Evolutionary conservation across 2,888 invertebrate species (phyloP), one percentile per base, ranked within the genome.

Genomic region (Eupithecia dodoneata): DNA sequence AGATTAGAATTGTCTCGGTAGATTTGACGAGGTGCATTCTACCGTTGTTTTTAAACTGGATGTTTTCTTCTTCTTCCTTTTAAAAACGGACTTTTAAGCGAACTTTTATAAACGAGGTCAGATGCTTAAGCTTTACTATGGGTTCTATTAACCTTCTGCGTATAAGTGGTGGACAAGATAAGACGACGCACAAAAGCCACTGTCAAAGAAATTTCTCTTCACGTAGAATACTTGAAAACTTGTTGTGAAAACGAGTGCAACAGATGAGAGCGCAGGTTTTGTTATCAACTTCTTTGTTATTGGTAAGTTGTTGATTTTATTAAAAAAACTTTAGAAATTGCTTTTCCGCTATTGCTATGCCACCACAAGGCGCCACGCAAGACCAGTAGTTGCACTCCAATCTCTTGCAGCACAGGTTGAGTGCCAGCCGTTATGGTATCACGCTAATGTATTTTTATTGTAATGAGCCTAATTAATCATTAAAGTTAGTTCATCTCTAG

Each of bases 1-100:
- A 73, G 75, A 78, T 78, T 73, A 71, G 44, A 72, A 73, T 74
- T 74, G 52, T 66, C 66, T 52, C 49, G 69, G 69, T 71, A 65
- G 72, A 76, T 75, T 44, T 71, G 72, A 69, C 70, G n/a, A 71
- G 55, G 18, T 66, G 49, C 12, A 55, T 69, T 74, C 63, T 71
- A 71, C n/a, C 70, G 70, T 45, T 45, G 47, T 70, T 18, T 70
- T 47, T 30, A 70, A 70, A 49, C 47, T n/a, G 70, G 70, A 47
- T 70, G 30, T 70, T 70, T 70, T 30, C n/a, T 12, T 12, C 15
- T 47, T 70, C 49, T 44, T n/a, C 9, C 30, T 70, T 42, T 42
- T n/a, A 47, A 44, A 67, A 44, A 45, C 45, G 18, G 45, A 44
- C 42, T 67, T 42, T 13, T 15, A 42, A 42, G 4, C 18, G n/a